Conservation (phyloP, 37 sponge, comb jelly and placozoan genomes). For the Aplysina aerophoba region DNA sequence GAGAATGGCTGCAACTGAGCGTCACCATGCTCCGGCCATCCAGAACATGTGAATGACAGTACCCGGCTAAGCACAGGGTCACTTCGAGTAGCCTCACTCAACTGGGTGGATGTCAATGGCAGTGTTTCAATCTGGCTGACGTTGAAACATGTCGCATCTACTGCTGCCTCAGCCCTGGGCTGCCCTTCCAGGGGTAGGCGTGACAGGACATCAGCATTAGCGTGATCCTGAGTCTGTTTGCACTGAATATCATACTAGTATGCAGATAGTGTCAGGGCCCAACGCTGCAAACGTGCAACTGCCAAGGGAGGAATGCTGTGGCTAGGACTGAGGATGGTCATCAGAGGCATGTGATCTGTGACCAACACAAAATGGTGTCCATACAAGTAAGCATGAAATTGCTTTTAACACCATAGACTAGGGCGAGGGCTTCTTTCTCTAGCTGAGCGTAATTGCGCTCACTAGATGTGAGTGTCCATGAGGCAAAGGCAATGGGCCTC, state of each 20-base stretch:
- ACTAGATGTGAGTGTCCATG: conserved; percentile 1
- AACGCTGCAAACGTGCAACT: conserved; percentile 15
- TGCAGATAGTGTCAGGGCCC: conserved; percentile 21
- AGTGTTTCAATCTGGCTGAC: background rate
- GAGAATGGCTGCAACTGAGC: background rate
- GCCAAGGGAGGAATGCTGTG: conserved; percentile 24
- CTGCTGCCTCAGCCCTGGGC: conserved; percentile 17
- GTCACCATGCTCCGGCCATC: background rate
- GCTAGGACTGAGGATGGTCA: background rate
- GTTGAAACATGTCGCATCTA: conserved; percentile 22
- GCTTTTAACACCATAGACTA: conserved; percentile 12
- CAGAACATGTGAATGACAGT: background rate
- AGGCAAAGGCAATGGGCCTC: conserved; percentile 40
- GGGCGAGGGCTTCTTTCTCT: conserved; percentile 10
- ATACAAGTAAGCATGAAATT: conserved; percentile 17
- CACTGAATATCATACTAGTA: background rate
- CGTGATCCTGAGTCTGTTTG: conserved; percentile 2
- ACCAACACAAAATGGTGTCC: conserved; percentile 5
- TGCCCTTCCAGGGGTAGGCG: conserved; percentile 6
- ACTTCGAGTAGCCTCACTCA: background rate
- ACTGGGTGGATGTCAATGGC: conserved; percentile 1
- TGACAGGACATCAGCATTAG: conserved; percentile 31
- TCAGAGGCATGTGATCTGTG: conserved; percentile 30
- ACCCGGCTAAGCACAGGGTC: background rate
- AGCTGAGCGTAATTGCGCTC: conserved; percentile 19